These are phyloP conservation scores for Palloptera scutellata DNA, from an alignment of 2,888 invertebrate species.

Conservation along the genomic window DNA sequence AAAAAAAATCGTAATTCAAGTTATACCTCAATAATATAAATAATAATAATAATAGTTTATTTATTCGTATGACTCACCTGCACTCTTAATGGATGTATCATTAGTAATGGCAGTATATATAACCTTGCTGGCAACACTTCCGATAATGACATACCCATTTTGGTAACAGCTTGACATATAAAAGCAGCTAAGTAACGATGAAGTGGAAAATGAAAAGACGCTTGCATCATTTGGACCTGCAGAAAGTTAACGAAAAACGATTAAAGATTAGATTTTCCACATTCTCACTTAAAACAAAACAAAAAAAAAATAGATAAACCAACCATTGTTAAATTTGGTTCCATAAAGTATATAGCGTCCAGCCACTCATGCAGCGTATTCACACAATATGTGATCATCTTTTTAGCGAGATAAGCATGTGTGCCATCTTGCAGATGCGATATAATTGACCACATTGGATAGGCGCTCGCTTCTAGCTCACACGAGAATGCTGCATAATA, in stretches of 20 bases:
- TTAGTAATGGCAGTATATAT: constrained; percentile 80
- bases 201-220: constrained; percentile 95
- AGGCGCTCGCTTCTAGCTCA: constrained; percentile 95
- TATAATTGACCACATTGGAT: constrained; percentile 97
- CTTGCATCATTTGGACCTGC: constrained; percentile 83
- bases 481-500: constrained; percentile 98
- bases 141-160: constrained; percentile 78
- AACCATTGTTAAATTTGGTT: constrained; percentile 68
- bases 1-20: too few relatives aligned
- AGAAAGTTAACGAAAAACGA: constrained; percentile 43
- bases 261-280: not conserved
- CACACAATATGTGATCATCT: constrained; percentile 80
- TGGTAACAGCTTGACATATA: constrained; percentile 83
- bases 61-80: constrained; percentile 75
- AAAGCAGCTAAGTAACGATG: constrained; percentile 93
- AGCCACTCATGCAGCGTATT: constrained; percentile 87
- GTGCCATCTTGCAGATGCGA: constrained; percentile 81
- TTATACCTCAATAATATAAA: too few relatives aligned
- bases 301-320: constrained; percentile 6
- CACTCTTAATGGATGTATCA: constrained; percentile 91
- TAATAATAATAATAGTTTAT: not conserved
- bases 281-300: not conserved
- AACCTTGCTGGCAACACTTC: constrained; percentile 82
- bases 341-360: constrained; percentile 79
- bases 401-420: constrained; percentile 77